Evolutionary conservation across 2,113 vertebrate genomes (phyloP).

Genomic region (Morone chrysops): DNA sequence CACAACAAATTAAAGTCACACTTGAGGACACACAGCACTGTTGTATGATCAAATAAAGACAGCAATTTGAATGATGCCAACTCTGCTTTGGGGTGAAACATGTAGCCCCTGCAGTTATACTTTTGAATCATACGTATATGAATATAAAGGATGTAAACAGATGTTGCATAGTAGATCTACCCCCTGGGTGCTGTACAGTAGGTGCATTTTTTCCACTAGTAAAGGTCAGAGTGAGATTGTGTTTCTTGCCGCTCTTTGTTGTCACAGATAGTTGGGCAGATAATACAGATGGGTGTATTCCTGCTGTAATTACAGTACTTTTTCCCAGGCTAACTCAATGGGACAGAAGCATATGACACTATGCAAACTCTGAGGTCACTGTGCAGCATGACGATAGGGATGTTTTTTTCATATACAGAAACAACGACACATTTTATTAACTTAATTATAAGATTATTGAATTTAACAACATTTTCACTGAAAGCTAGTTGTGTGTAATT

Average conservation of each 20-base stretch:
- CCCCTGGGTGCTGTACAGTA: slow-evolving; percentile 21
- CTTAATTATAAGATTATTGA: not conserved
- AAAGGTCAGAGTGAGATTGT: slow-evolving; percentile 70
- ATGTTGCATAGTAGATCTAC: not conserved
- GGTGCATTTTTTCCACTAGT: slow-evolving; percentile 53
- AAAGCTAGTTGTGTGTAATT: not conserved
- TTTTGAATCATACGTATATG: not conserved
- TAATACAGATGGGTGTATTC: slow-evolving; percentile 60
- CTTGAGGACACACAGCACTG: not conserved
- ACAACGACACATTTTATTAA: not conserved
- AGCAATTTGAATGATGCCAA: not conserved
- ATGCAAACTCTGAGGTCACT: not conserved
- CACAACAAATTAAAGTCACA: slow-evolving; percentile 38
- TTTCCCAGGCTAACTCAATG: slow-evolving; percentile 57
- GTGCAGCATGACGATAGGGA: not conserved
- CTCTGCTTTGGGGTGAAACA: not conserved
- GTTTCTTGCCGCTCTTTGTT: slow-evolving; percentile 71
- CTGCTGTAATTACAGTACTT: slow-evolving; percentile 50
- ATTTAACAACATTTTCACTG: not conserved
- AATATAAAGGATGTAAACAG: slow-evolving; percentile 10
- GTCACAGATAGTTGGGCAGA: slow-evolving; percentile 36
- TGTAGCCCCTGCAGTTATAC: not conserved
- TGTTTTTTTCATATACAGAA: not conserved
- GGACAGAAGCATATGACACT: slow-evolving; percentile 11
- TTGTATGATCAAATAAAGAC: slow-evolving; percentile 5